These are phyloP conservation scores for Pandemis corylana DNA, from an alignment of 2,888 invertebrate species.

Conservation along the genomic window DNA sequence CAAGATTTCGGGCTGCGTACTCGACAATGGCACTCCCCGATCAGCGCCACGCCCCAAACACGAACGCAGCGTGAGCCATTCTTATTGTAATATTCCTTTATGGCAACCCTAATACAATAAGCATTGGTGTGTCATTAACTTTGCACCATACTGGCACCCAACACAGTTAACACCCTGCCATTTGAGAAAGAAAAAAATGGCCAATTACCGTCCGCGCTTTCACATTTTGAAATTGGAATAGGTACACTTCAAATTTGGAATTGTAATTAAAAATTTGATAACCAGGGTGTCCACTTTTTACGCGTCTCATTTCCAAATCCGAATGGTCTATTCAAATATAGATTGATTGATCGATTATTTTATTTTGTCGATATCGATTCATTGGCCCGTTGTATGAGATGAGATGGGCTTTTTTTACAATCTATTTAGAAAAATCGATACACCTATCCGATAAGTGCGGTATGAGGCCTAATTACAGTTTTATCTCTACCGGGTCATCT, in stretches of 20 bases:
- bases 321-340: constrained; percentile 73
- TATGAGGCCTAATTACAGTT: constrained; percentile 80
- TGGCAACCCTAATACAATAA: constrained; percentile 83
- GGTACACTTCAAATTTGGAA: constrained; percentile 43
- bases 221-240: constrained; percentile 36
- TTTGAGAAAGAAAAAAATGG: constrained; percentile 51
- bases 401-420: constrained; percentile 71
- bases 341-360: constrained; percentile 81
- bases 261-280: constrained; percentile 40
- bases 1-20: constrained; percentile 70
- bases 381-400: constrained; percentile 69
- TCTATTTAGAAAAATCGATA: constrained; percentile 80
- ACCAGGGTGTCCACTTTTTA: constrained; percentile 39
- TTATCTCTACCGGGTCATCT: constrained; percentile 78
- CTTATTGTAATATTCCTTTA: constrained; percentile 78
- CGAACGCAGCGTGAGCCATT: constrained; percentile 78
- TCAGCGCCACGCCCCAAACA: constrained; percentile 81
- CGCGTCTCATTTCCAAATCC: constrained; percentile 60
- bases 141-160: constrained; percentile 76
- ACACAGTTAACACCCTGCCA: constrained; percentile 69
- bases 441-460: constrained; percentile 78
- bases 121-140: constrained; percentile 80
- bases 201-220: constrained; percentile 51
- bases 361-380: constrained; percentile 77
- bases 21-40: constrained; percentile 75